Evolutionary conservation across 2,888 invertebrate species (phyloP), one percentile per base, ranked within the genome.

Genomic region (Dryococelus australis): DNA sequence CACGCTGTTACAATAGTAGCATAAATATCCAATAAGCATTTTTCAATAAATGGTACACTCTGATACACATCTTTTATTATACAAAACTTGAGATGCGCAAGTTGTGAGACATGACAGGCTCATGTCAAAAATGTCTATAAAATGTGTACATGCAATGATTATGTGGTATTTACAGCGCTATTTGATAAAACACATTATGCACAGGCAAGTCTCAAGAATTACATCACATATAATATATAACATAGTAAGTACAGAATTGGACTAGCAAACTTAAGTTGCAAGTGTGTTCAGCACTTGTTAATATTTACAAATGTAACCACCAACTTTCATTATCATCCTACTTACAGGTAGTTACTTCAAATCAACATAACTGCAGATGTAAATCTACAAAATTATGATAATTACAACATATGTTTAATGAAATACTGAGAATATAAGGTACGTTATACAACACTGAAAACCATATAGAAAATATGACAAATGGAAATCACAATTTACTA

Each of bases 131-230:
- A 83, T 83, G 27, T 27, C 43, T 83, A 83, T 35, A 83, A 83
- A 83, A 83, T 83, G 83, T 83, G 83, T 83, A 83, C 35, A 28
- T 43, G 28, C 35, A 28, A 83, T 83, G 35, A 83, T 27, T 65
- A 65, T 20, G 16, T 65, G n/a, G n/a, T 65, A 65, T 65, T 65
- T 65, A 65, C 24, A 65, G 65, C 65, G n/a, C 24, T n/a, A 65
- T 65, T 65, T 16, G 8, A 65, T 65, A 65, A 65, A 8, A 20
- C 65, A n/a, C n/a, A 65, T 65, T 16, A 65, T 6, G n/a, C 65
- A 65, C 24, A 65, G 65, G 65, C 65, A 65, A 65, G 65, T 65
- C 65, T 65, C n/a, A 65, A 65, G 16, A 24, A 65, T 65, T n/a
- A 24, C 10, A 65, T 24, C 65, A 65, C n/a, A n/a, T 47, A 47